A percentile compares a stretch with the other conserved stretches of the same genome.
phyloP scores from a whole-genome alignment of 2,113 vertebrate species.

The Elaphurus davidianus region DNA sequence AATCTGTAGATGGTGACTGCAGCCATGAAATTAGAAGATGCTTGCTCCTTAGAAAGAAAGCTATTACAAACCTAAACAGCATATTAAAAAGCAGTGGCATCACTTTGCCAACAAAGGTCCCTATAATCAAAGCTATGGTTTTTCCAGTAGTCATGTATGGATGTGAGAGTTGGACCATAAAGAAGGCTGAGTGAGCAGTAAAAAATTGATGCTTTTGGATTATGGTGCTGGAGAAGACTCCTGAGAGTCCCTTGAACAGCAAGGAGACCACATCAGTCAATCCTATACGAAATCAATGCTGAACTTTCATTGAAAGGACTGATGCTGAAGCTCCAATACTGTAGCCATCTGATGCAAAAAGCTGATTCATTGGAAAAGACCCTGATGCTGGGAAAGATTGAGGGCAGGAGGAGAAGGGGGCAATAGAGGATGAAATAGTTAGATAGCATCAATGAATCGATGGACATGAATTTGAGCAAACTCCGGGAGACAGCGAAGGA shows the following conservation, averaged over 20 bases:
- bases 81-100: background rate
- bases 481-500: background rate
- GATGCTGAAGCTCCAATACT: background rate
- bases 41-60: background rate
- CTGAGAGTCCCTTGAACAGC: background rate
- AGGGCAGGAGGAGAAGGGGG: background rate
- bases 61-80: background rate
- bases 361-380: background rate
- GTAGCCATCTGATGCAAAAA: background rate
- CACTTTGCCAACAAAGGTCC: background rate
- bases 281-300: background rate
- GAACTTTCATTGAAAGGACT: background rate
- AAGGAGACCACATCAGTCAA: background rate
- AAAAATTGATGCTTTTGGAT: background rate
- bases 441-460: background rate
- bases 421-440: background rate
- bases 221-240: background rate
- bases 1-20: background rate
- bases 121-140: background rate
- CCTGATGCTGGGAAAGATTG: background rate
- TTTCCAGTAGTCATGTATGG: background rate
- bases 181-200: background rate
- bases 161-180: background rate
- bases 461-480: background rate
- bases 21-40: background rate